A percentile compares a stretch with the other conserved stretches of the same genome.
These are phyloP conservation scores for Harmothoe impar DNA, from an alignment of 2,888 invertebrate genomes.

Conservation along the genomic window DNA sequence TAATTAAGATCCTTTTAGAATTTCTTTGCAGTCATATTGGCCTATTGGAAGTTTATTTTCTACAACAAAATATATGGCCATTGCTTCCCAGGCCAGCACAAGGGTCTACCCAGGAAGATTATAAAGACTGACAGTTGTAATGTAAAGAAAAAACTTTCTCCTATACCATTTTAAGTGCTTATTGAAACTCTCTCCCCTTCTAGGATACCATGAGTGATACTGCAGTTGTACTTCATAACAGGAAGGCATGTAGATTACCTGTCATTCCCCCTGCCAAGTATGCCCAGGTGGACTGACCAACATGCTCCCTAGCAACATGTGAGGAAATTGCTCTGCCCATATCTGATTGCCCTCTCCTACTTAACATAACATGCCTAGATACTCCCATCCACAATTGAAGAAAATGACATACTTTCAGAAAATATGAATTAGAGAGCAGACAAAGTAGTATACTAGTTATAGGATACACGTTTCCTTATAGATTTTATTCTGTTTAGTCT, in stretches of 20 bases:
- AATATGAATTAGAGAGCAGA: not conserved
- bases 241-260: slow-evolving; percentile 8
- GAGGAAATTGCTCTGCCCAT: not conserved
- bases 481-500: not conserved
- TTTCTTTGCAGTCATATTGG: too few relatives aligned
- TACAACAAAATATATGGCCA: too few relatives aligned
- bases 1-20: too few relatives aligned
- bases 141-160: too few relatives aligned
- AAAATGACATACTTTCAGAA: not conserved
- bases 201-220: slow-evolving; percentile 52
- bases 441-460: not conserved
- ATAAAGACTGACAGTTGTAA: too few relatives aligned
- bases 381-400: not conserved
- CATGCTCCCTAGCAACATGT: not conserved
- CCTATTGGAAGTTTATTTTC: too few relatives aligned
- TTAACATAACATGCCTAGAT: not conserved
- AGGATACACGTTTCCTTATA: not conserved
- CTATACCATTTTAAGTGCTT: too few relatives aligned
- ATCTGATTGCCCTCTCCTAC: not conserved
- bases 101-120: too few relatives aligned
- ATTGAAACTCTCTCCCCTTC: not conserved
- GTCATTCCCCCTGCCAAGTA: slow-evolving; percentile 38
- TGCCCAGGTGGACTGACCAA: slow-evolving; percentile 32
- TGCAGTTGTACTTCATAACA: slow-evolving; percentile 1
- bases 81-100: too few relatives aligned